Evolutionary conservation across 2,797 vertebrate species (phyloP), one percentile per base, ranked within the genome.

Genomic region (Poeciliopsis gracilis): DNA sequence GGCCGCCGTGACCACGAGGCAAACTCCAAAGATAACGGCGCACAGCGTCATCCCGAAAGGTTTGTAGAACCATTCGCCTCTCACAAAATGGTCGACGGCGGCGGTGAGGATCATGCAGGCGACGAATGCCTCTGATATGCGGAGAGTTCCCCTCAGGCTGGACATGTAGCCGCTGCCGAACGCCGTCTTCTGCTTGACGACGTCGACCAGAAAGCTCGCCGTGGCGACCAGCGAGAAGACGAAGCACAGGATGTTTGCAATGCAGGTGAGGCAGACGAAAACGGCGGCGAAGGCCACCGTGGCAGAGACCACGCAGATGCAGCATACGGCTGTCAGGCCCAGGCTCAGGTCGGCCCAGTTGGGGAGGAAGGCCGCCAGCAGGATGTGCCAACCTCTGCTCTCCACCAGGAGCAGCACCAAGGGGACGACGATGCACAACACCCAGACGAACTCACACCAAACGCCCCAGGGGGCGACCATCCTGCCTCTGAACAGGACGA

Each of bases 381-480:
- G 61, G 49, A 79, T 70, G 49, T 46, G 63, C 36, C 38, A 80
- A 7, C 25, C n/a, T 5, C 2, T 69, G 20, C 12, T 9, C 47
- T 79, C 63, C 23, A 75, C 28, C 41, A 69, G 5, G 1, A 25
- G 8, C 43, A 78, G 57, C 25, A 43, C 71, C 43, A 51, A 15
- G 0, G 57, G 1, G 11, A 73, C 25, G 18, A 66, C 10, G 33
- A 78, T 41, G 71, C 77, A 78, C 57, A 66, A 51, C 47, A 73
- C 72, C 77, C 77, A 78, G 46, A 66, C 71, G 15, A 78, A 78
- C 45, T 51, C 71, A 4, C 70, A 78, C 70, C 55, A 78, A 16
- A 72, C 33, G 3, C 77, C 77, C 77, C 70, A 61, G 4, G 55
- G 55, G 36, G n/a, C 51, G 45, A 73, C 45, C 46, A 73, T 66